Base-by-base conservation (phyloP, 2,113 vertebrate genomes). In the Trinectes maculatus region DNA sequence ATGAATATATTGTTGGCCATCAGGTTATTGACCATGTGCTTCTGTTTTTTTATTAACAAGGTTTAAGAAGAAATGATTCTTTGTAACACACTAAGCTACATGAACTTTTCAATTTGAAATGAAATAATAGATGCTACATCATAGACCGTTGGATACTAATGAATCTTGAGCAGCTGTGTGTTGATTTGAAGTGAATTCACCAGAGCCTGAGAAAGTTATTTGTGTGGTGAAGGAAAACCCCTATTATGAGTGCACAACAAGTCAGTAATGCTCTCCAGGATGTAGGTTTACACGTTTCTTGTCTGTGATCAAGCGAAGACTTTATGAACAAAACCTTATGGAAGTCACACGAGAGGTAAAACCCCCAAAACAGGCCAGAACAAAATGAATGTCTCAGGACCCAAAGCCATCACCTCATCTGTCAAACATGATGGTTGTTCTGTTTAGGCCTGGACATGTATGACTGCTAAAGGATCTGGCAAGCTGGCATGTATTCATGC, bases 1-100 rank as follows among this genome's bases (percentile, higher is more conserved):
- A 63, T 71, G n/a, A 46, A 76, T 79, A 76, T 55, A 42, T 15
- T 42, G 34, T 39, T 53, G 47, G 29, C 26, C 29, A 7, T 33
- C 36, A 54, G 33, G 18, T 58, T 57, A 59, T 69, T 65, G 42
- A 60, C 10, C 60, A 25, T 46, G 29, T 76, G 22, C 19, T 34
- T 68, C 40, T 40, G 34, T 36, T 54, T 65, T 21, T 29, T 65
- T 16, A 0, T 18, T 43, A 54, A 56, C 24, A 26, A 43, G 16
- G 39, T 69, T 44, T 75, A 21, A 61, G 21, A 62, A 43, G 6
- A 54, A 59, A 40, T 34, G 8, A 34, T n/a, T n/a, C n/a, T n/a
- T n/a, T n/a, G n/a, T n/a, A n/a, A n/a, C n/a, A n/a, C n/a, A n/a
- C n/a, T n/a, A n/a, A n/a, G n/a, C n/a, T n/a, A n/a, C n/a, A n/a